Base-by-base conservation (phyloP, 2,888 invertebrate genomes). In the Ophion slaviceki region DNA sequence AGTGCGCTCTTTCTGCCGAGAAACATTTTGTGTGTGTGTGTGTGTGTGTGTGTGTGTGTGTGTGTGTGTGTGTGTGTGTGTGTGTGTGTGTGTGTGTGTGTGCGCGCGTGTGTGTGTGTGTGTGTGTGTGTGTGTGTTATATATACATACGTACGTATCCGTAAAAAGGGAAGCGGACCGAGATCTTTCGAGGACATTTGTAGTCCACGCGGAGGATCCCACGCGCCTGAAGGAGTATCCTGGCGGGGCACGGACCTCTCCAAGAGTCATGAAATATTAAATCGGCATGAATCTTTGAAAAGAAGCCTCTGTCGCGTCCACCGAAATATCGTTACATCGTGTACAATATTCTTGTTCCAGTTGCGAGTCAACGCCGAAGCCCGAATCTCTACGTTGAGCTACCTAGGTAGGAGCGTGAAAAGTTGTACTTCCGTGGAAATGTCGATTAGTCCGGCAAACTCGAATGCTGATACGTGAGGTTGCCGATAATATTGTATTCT, bases 261-360 rank as follows among this genome's bases (percentile, higher is more conserved):
- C n/a, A 74, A 78, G 83, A 32, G 17, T 45, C 77, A 78, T 86
- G 76, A 83, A 86, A 83, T 78, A 86, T 83, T 83, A 75, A 83
- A 86, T 86, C 86, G 83, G 1, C 80, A 80, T 86, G 83, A 86
- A 86, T 83, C 59, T 86, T 86, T 74, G 83, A 82, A 66, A 82
- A 74, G 78, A 66, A 68, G 45, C 68, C 67, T 62, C 47, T 70
- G 62, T 57, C 53, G 17, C 72, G 24, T 62, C 47, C n/a, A 28
- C 59, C 20, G 57, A 67, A 57, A 61, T 74, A 57, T 61, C 11
- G 71, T 67, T 67, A 66, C 59, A 24, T 24, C 59, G 59, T 64
- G 47, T 20, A 53, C 59, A 40, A 70, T 76, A 71, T 67, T 80
- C 32, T 36, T 36, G 45, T 62, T 28, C 57, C 57, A 40, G 72